Evolutionary conservation across 2,888 invertebrate genomes (phyloP).

Genomic region (Macrophya annulata): DNA sequence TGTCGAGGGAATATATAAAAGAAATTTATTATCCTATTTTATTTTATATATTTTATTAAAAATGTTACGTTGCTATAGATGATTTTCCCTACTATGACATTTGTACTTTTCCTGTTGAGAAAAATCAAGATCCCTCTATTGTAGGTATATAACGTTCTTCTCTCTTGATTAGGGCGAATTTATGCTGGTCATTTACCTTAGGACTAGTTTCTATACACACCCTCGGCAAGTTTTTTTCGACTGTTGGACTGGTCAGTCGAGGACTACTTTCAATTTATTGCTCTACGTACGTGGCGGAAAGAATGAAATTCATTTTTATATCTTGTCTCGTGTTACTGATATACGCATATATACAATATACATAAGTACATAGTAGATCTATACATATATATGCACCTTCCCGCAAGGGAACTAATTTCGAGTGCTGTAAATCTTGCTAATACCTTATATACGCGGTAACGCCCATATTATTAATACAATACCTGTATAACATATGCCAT

Average conservation of each 20-base stretch:
- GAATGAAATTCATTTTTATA: conserved; percentile 28
- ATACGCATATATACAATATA: no score
- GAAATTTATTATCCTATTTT: not conserved
- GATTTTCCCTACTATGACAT: not conserved
- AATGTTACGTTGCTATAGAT: not conserved
- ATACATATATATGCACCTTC: not conserved
- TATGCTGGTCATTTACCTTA: conserved; percentile 54
- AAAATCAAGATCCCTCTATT: conserved; percentile 27
- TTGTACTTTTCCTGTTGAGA: not conserved
- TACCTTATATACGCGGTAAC: not conserved
- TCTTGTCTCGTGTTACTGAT: not conserved
- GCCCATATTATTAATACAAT: conserved; percentile 34
- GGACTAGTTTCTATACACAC: conserved; percentile 35
- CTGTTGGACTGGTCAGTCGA: conserved; percentile 47
- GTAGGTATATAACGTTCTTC: no score
- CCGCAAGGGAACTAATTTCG: conserved; percentile 39
- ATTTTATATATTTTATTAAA: not conserved
- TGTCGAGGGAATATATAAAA: not conserved
- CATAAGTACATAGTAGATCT: not conserved
- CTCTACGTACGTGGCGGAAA: not conserved
- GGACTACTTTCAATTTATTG: conserved; percentile 42
- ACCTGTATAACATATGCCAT: not conserved
- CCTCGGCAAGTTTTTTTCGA: conserved; percentile 7
- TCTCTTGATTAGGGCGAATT: conserved; percentile 44
- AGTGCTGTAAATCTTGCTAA: conserved; percentile 33